A percentile compares a stretch with the other conserved stretches of the same genome.
Evolutionary conservation across 1,140 invertebrate genomes (phyloP).

Genomic region (Rhagoletis pomonella): DNA sequence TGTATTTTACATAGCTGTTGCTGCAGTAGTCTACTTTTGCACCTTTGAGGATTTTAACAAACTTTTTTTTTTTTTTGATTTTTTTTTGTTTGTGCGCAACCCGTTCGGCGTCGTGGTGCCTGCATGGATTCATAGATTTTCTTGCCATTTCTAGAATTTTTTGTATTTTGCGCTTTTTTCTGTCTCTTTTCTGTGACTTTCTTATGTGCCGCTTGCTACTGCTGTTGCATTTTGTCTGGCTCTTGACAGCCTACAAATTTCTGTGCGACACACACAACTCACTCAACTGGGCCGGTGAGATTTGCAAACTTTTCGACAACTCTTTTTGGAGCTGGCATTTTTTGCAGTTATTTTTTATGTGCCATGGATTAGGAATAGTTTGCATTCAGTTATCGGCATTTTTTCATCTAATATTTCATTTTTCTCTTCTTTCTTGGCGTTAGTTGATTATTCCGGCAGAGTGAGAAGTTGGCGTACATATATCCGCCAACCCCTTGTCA

Average conservation of each 20-base stretch:
- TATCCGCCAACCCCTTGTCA: too few species aligned
- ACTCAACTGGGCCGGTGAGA: constrained; percentile 21
- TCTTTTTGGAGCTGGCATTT: background rate
- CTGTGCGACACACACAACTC: constrained; percentile 27
- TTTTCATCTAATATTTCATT: background rate
- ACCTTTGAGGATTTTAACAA: background rate
- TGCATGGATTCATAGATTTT: background rate
- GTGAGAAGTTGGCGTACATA: too few species aligned
- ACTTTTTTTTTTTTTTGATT: background rate
- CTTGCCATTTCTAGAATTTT: background rate
- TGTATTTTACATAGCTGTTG: background rate
- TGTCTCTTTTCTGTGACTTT: background rate
- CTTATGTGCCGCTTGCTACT: background rate
- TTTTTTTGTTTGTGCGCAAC: background rate
- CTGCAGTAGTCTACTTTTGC: background rate
- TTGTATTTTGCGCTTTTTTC: background rate
- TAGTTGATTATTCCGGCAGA: background rate
- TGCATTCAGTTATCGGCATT: background rate
- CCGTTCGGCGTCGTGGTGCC: background rate
- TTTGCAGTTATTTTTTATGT: background rate
- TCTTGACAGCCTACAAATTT: constrained; percentile 44
- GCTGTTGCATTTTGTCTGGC: background rate
- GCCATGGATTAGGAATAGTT: background rate
- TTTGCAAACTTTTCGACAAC: constrained; percentile 15
- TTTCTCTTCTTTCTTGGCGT: background rate